Conservation (phyloP, 2,888 invertebrate genomes). For the Drosophila diplacantha region DNA sequence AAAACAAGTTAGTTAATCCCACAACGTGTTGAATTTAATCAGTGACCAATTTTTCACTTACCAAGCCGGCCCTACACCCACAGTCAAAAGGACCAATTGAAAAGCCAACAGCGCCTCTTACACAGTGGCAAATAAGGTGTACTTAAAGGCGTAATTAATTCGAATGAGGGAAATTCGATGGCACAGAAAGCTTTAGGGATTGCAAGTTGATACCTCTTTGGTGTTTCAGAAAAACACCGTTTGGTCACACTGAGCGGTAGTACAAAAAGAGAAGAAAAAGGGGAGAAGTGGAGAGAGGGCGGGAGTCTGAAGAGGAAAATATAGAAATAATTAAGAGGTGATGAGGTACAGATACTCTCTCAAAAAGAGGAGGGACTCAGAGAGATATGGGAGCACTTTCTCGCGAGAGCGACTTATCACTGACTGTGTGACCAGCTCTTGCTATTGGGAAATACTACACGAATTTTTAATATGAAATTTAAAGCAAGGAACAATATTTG, state of each 20-base stretch:
- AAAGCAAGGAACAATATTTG: background rate
- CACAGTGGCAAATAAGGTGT: background rate
- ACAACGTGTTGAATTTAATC: slow-evolving; percentile 72
- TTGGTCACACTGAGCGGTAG: background rate
- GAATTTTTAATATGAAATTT: too few species aligned
- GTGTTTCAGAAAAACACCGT: background rate
- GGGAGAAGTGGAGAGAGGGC: background rate
- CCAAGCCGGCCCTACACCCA: slow-evolving; percentile 1
- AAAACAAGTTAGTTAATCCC: slow-evolving; percentile 72
- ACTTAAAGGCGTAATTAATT: background rate
- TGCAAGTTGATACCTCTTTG: background rate
- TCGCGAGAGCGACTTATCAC: too few species aligned
- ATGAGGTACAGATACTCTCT: background rate
- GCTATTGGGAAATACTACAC: too few species aligned
- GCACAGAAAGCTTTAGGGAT: background rate
- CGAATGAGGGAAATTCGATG: too few species aligned
- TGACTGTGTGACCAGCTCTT: too few species aligned
- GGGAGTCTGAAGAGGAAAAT: background rate
- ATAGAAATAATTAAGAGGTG: background rate
- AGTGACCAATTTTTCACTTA: slow-evolving; percentile 70
- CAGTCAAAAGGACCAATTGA: slow-evolving; percentile 4
- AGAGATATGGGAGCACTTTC: background rate
- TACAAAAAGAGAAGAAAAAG: too few species aligned
- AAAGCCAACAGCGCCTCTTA: background rate
- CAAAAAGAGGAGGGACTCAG: too few species aligned